Evolutionary conservation across 2,113 vertebrate genomes (phyloP), one percentile per base, ranked within the genome.

Genomic region (Engraulis encrasicolus): DNA sequence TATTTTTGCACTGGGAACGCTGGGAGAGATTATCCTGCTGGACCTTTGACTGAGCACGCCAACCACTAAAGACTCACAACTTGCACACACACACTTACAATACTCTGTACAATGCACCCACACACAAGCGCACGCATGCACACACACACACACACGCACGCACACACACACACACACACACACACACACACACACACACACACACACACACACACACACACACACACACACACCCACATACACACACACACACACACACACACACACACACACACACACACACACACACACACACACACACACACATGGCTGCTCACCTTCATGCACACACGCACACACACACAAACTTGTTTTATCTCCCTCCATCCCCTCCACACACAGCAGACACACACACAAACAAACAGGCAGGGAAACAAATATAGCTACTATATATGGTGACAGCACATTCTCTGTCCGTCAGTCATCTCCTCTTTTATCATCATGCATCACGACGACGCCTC

Each of bases 1-100:
- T 89, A 87, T 89, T 86, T 87, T 84, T 82, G 79, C 81, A 12
- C 83, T 74, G 82, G 54, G 77, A 81, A 83, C 84, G 82, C 38
- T 82, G 19, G n/a, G n/a, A n/a, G n/a, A 61, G 82, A 78, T 81
- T 78, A 86, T 50, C 82, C 6, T 36, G 36, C 49, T 31, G 82
- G 31, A 66, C 27, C 78, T 54, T 23, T 61, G 31, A 54, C 54
- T 34, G 49, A 71, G 66, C 66, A 74, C 66, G 66, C 66, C 66
- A 74, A 31, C 66, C 66, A 74, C 66, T 74, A 34, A 74, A 74
- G 31, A 74, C 66, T 36, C 66, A 74, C n/a, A n/a, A n/a, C n/a
- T n/a, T n/a, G 66, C 27, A 34, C 31, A 34, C 31, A 34, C 14
- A 12, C 27, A 31, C 58, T n/a, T n/a, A n/a, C n/a, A n/a, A n/a